phyloP scores from a whole-genome alignment of 1,140 invertebrate genomes.

The Hycleus cichorii region DNA sequence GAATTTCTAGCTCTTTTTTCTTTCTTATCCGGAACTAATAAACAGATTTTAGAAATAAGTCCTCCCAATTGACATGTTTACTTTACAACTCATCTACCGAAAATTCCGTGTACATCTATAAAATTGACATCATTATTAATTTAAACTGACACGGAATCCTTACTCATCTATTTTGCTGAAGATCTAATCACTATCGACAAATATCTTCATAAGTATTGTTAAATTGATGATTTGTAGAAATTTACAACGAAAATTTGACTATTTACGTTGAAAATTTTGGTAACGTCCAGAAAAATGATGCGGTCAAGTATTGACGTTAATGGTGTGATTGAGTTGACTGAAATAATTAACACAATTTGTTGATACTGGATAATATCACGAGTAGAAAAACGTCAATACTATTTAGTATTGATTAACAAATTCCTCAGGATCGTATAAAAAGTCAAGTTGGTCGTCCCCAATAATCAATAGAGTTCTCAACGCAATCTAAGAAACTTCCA shows the following conservation, averaged over 20 bases:
- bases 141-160: no score
- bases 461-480: slow-evolving; percentile 5
- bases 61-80: no score
- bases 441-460: neutral
- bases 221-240: no score
- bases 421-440: neutral
- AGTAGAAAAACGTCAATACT: slow-evolving; percentile 11
- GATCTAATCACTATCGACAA: no score
- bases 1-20: no score
- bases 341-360: slow-evolving; percentile 4
- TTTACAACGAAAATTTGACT: neutral
- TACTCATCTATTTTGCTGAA: no score
- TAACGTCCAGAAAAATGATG: neutral
- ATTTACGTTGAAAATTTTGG: neutral
- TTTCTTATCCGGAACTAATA: no score
- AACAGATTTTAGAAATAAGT: no score
- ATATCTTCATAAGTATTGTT: no score
- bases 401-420: slow-evolving; percentile 10
- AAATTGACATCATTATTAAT: no score
- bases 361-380: slow-evolving; percentile 3
- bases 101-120: no score
- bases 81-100: no score
- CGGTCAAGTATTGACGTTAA: slow-evolving; percentile 4
- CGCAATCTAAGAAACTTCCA: neutral
- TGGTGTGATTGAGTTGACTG: slow-evolving; percentile 1